These are phyloP conservation scores for Conus ventricosus DNA, from an alignment of 1,140 invertebrate species.

Conservation along the genomic window DNA sequence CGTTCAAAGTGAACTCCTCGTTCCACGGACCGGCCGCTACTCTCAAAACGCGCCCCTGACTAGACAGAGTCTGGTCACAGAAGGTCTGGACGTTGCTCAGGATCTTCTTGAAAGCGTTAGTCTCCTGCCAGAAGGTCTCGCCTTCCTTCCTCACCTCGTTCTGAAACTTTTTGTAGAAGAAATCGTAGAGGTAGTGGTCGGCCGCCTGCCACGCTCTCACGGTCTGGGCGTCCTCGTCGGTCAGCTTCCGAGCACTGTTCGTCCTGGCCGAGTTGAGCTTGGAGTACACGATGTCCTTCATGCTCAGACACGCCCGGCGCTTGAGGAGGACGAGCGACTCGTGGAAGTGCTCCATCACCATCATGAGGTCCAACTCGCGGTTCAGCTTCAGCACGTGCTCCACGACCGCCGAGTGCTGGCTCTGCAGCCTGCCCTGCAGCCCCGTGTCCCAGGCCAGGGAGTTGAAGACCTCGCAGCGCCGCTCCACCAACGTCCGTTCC, in stretches of 20 bases:
- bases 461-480: conserved; percentile 2
- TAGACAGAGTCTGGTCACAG: conserved; percentile 12
- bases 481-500: background rate
- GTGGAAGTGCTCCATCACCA: conserved; percentile 78
- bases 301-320: conserved; percentile 75
- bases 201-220: conserved; percentile 37
- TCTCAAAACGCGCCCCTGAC: background rate
- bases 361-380: conserved; percentile 74
- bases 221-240: background rate
- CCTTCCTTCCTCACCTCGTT: conserved; percentile 31
- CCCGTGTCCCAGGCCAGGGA: conserved; percentile 45
- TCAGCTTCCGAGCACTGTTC: background rate
- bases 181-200: conserved; percentile 50
- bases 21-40: conserved; percentile 26
- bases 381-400: conserved; percentile 45
- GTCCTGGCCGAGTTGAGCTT: conserved; percentile 28
- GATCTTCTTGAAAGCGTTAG: conserved; percentile 43
- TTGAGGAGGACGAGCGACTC: conserved; percentile 76
- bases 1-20: conserved; percentile 13
- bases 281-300: conserved; percentile 52
- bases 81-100: conserved; percentile 34
- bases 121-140: conserved; percentile 4
- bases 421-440: conserved; percentile 24
- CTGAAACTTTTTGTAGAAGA: conserved; percentile 44
- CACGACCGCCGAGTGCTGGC: background rate